Evolutionary conservation across 2,888 invertebrate species (phyloP), one percentile per base, ranked within the genome.

Genomic region (Drosophila bunnanda): DNA sequence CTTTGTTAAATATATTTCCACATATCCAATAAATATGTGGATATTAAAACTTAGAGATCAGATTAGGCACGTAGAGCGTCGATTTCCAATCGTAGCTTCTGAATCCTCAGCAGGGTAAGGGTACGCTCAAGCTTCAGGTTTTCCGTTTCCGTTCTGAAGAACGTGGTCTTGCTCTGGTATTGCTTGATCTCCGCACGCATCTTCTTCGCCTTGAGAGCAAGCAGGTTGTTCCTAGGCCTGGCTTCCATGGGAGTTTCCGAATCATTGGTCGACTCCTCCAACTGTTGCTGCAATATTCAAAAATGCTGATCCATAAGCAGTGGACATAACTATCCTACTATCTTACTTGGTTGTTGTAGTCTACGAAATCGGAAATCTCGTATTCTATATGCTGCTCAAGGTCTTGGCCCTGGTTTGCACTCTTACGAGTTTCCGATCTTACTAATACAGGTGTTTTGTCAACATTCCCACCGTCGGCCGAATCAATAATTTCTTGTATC

Each of bases 31-130:
- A n/a, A 4, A n/a, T 41, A 39, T 10, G 17, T 28, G 17, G 6
- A n/a, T 28, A 43, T 15, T 30, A 32, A 9, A n/a, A 10, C 50
- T 20, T 50, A 34, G 20, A 34, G 32, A 20, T 32, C 3, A 34
- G 20, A 32, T 32, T 57, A 48, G 5, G 53, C 66, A 39, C 75
- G 57, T 15, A 72, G 28, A 2, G 57, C 41, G 15, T 58, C 57
- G 12, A 72, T 72, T 58, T 72, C 74, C 39, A 72, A 9, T 12
- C 75, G 36, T 10, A 74, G 17, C 30, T 72, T 72, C 15, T 72
- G 57, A 12, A 72, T 72, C 15, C 28, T 54, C 4, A 72, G 30
- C 17, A 74, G 30, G 2, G 54, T 13, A 8, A 72, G 53, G 0
- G 57, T 72, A 1, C 75, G 66, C 38, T 22, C 20, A 9, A 32